phyloP scores from a whole-genome alignment of 2,888 invertebrate species.

The Himalopsyche kuldschensis region DNA sequence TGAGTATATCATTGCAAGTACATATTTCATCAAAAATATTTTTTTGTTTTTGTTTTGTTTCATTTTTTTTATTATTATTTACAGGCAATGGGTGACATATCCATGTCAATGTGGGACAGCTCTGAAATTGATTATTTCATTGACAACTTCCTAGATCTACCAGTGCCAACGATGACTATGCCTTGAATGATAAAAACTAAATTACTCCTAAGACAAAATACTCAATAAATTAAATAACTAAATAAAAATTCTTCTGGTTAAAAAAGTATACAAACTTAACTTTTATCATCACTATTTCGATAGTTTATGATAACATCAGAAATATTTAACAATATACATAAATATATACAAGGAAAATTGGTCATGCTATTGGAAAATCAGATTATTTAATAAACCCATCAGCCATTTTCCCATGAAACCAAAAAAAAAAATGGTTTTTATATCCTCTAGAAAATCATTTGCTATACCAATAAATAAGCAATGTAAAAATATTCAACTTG shows the following conservation, averaged over 20 bases:
- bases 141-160: constrained; percentile 44
- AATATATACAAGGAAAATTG: background rate
- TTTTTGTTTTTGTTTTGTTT: background rate
- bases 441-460: too few relatives aligned
- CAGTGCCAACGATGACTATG: constrained; percentile 11
- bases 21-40: background rate
- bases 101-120: constrained; percentile 51
- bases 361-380: background rate
- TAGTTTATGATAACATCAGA: background rate
- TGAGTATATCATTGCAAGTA: constrained; percentile 10
- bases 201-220: background rate
- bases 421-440: too few relatives aligned
- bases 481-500: too few relatives aligned
- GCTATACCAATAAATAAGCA: too few relatives aligned
- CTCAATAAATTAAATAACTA: background rate
- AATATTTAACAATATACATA: background rate
- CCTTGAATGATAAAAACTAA: background rate
- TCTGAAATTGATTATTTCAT: constrained; percentile 57
- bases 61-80: background rate
- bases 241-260: background rate
- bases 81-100: constrained; percentile 51
- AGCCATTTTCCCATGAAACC: too few relatives aligned
- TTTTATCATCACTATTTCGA: background rate
- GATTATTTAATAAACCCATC: too few relatives aligned
- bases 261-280: background rate